Percentiles rank a stretch among this genome's conserved stretches.
Evolutionary conservation across 37 sponge, comb jelly and placozoan genomes (phyloP).

Genomic region (Agelas oroides): DNA sequence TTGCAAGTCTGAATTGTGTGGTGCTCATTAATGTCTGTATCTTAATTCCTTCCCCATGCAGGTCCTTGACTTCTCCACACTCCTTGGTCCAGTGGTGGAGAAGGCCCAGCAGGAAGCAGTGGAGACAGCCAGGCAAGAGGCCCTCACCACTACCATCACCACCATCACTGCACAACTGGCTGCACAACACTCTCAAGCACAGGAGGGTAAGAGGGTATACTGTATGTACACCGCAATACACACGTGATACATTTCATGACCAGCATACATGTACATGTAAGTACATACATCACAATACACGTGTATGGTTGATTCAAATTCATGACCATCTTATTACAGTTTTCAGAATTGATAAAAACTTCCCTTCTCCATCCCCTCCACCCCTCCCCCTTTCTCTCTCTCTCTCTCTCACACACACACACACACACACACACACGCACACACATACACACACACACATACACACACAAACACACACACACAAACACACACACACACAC

Average conservation of each 20-base stretch:
- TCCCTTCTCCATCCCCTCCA: no score
- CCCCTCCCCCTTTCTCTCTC: not conserved
- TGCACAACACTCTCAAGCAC: constrained; percentile 32
- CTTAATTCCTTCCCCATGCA: no score
- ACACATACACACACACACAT: no score
- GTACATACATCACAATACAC: no score
- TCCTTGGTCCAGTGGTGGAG: constrained; percentile 66
- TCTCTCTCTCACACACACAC: not conserved
- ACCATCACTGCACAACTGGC: constrained; percentile 34
- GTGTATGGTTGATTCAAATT: no score
- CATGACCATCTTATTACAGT: no score
- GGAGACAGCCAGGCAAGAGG: constrained; percentile 76
- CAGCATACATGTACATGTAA: no score
- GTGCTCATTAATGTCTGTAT: no score
- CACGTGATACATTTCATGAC: not conserved
- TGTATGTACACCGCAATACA: not conserved
- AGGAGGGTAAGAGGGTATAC: constrained; percentile 14
- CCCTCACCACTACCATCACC: constrained; percentile 44
- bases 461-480: no score
- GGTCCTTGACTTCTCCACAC: constrained; percentile 36
- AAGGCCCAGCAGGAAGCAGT: constrained; percentile 53
- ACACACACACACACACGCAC: not conserved
- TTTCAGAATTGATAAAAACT: no score
- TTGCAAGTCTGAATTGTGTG: no score
- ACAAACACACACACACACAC: not conserved